These are phyloP conservation scores for Hydractinia echinata DNA, from an alignment of 30 jellyfish, hydroid and myxozoan genomes.

Conservation along the genomic window DNA sequence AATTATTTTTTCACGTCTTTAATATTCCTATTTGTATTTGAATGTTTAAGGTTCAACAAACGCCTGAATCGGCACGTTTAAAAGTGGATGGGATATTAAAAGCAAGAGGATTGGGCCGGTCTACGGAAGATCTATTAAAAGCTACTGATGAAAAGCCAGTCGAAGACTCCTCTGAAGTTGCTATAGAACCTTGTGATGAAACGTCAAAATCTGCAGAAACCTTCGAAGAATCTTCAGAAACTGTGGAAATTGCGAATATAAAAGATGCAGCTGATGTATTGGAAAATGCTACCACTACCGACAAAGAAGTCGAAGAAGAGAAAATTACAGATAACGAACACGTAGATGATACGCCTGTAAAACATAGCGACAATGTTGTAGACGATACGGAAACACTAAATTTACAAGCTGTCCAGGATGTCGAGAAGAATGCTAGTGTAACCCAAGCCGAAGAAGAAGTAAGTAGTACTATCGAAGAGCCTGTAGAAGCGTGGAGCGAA, in stretches of 20 bases:
- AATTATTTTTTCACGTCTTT: background rate
- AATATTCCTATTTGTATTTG: background rate
- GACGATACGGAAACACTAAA: background rate
- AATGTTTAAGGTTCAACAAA: background rate
- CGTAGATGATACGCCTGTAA: background rate
- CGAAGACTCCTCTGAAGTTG: background rate
- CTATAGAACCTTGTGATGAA: background rate
- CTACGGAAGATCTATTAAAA: slow-evolving; percentile 7
- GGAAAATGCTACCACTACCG: background rate
- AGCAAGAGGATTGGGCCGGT: slow-evolving; percentile 27
- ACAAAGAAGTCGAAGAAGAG: background rate
- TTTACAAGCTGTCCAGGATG: background rate
- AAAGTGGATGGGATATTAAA: slow-evolving; percentile 17
- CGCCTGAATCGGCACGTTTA: slow-evolving; percentile 8
- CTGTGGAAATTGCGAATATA: background rate
- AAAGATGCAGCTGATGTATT: background rate
- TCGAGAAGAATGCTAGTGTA: background rate
- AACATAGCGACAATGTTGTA: background rate
- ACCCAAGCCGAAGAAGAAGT: background rate
- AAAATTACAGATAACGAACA: background rate
- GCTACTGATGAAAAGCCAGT: background rate
- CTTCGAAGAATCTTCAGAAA: background rate
- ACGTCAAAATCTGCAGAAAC: background rate
- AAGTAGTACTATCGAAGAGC: background rate
- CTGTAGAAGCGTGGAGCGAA: slow-evolving; percentile 3